phyloP scores from a whole-genome alignment of 2,113 vertebrate genomes.

The Mastomys coucha region DNA sequence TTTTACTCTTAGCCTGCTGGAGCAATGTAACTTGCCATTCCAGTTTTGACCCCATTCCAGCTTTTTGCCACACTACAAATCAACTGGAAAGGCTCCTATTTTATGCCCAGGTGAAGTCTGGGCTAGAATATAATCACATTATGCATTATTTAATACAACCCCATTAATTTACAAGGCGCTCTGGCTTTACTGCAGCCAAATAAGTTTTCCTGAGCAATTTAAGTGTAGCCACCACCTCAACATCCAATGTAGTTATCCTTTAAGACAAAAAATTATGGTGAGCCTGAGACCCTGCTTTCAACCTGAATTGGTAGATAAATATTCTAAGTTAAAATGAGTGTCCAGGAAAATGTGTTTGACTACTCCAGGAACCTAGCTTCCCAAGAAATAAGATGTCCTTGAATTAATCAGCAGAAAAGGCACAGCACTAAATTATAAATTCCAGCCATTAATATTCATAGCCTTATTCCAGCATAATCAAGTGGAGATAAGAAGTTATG shows the following conservation, averaged over 20 bases:
- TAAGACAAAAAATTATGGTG: constrained; percentile 69
- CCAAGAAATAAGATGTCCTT: constrained; percentile 89
- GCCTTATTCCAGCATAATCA: constrained; percentile 87
- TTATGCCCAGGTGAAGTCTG: constrained; percentile 74
- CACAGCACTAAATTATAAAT: constrained; percentile 89
- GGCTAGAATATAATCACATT: constrained; percentile 75
- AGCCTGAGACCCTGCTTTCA: constrained; percentile 74
- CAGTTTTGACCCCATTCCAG: constrained; percentile 40
- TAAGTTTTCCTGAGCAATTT: constrained; percentile 75
- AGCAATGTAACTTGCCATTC: constrained; percentile 7
- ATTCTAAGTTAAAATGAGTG: constrained; percentile 83
- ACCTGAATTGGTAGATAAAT: constrained; percentile 81
- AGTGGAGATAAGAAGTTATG: constrained; percentile 88
- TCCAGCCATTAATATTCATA: constrained; percentile 90
- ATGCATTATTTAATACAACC: constrained; percentile 82
- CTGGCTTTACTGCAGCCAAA: constrained; percentile 73
- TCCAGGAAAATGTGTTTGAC: constrained; percentile 85
- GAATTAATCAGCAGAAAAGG: constrained; percentile 91
- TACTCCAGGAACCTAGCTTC: constrained; percentile 82
- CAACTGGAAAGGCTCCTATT: constrained; percentile 65
- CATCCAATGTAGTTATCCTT: constrained; percentile 56
- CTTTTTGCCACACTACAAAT: constrained; percentile 69
- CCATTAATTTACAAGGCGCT: constrained; percentile 74
- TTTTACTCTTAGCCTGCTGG: constrained; percentile 24
- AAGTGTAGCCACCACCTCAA: constrained; percentile 30